Conservation (phyloP, 2,797 vertebrate species). For the Hapalemur alaotrensis region DNA sequence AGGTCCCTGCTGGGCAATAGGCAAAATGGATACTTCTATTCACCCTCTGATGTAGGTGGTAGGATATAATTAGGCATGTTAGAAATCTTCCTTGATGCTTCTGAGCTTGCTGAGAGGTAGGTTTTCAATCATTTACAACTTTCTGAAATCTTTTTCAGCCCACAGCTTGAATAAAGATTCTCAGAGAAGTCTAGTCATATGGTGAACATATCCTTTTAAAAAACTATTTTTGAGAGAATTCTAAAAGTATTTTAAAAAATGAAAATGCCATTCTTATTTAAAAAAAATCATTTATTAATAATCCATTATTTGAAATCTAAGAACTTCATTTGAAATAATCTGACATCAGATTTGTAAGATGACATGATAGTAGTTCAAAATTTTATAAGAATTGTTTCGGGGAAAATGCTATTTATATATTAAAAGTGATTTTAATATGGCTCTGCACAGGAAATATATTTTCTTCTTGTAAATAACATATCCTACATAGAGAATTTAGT, state of each 20-base stretch:
- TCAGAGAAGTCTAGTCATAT: not conserved
- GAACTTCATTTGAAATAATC: not conserved
- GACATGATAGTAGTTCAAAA: not conserved
- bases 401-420: not conserved
- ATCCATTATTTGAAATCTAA: not conserved
- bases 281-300: not conserved
- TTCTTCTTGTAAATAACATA: not conserved
- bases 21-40: constrained; percentile 61
- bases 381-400: not conserved
- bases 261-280: not conserved
- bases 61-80: constrained; percentile 61
- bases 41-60: constrained; percentile 25
- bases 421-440: not conserved
- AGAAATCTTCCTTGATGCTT: constrained; percentile 65
- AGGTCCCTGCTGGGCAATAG: constrained; percentile 63
- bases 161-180: constrained; percentile 54
- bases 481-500: not conserved
- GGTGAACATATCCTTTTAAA: not conserved
- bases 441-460: not conserved
- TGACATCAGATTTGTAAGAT: not conserved
- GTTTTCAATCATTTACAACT: constrained; percentile 67
- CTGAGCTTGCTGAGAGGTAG: constrained; percentile 52
- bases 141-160: constrained; percentile 32
- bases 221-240: not conserved
- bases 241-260: not conserved